Base-by-base conservation (phyloP, 2,113 vertebrate species). In the Aphyosemion australe region DNA sequence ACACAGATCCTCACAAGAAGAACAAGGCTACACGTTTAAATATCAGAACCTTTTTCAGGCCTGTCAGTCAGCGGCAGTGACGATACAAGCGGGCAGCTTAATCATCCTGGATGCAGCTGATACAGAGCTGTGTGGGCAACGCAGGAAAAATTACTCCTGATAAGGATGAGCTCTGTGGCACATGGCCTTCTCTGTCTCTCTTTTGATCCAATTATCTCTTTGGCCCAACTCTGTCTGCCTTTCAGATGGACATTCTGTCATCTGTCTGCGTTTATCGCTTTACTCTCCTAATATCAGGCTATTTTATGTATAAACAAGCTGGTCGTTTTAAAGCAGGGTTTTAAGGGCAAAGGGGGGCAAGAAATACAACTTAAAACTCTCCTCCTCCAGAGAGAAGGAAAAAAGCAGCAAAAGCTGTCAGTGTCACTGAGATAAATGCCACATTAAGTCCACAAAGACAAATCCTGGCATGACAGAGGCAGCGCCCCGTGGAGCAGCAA, bases 351-450 rank as follows among this genome's bases (percentile, higher is more conserved):
- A 55, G 65, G 37, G 39, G 19, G 53, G 39, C 19, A 2, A 60
- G 57, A 14, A 6, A 74, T 37, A 64, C 62, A 73, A 69, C 58
- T 6, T 52, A 26, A 75, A 68, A 72, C 43, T 74, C 37, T 37
- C 43, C 68, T 62, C 61, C 56, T 86, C 58, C 64, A 6, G 55
- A 82, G 75, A 52, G 60, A 77, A 53, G 14, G 6, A 81, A 82
- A 26, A 71, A 10, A 62, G 39, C 42, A 55, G 65, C 46, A 0
- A 63, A 82, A 60, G 74, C 76, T 50, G 61, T 69, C 42, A 69
- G 74, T 88, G 84, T 87, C 85, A 88, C 63, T 50, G 80, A 82
- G 80, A 76, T 87, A 85, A 90, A 88, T 85, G 84, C 71, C 69
- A 80, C 82, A 89, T 86, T 87, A 80, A 74, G 78, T 85, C 72